These are phyloP conservation scores for Rafetus swinhoei DNA, from an alignment of 2,113 vertebrate genomes.

Conservation along the genomic window DNA sequence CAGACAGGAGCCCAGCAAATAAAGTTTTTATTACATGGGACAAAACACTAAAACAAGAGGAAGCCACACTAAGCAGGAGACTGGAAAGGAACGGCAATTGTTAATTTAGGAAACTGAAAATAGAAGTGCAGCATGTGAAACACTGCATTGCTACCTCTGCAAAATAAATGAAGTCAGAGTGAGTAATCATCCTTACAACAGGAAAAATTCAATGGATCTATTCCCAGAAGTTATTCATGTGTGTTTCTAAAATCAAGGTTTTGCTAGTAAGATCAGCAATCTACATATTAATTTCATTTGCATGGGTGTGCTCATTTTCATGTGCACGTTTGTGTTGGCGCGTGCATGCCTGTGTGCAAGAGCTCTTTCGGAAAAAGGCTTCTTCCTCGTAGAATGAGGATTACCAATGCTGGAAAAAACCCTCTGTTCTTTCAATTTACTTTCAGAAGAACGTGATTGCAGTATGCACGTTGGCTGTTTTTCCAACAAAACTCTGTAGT, in stretches of 20 bases:
- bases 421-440: too few species aligned
- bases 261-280: not conserved
- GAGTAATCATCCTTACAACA: constrained; percentile 14
- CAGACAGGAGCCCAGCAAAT: not conserved
- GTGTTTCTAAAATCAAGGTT: not conserved
- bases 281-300: not conserved
- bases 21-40: not conserved
- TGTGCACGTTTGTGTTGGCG: too few species aligned
- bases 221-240: not conserved
- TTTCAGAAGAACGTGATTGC: too few species aligned
- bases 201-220: not conserved
- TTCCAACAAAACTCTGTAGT: too few species aligned
- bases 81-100: not conserved
- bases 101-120: constrained; percentile 10
- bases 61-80: not conserved
- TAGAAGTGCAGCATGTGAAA: not conserved
- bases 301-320: too few species aligned
- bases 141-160: not conserved
- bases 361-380: too few species aligned
- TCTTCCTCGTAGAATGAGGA: too few species aligned
- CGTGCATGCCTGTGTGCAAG: too few species aligned
- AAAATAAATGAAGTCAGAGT: not conserved
- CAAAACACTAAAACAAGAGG: not conserved
- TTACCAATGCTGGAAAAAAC: too few species aligned
- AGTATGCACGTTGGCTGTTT: too few species aligned